Evolutionary conservation across 2,113 vertebrate genomes (phyloP).

Genomic region (Lepisosteus osseus): DNA sequence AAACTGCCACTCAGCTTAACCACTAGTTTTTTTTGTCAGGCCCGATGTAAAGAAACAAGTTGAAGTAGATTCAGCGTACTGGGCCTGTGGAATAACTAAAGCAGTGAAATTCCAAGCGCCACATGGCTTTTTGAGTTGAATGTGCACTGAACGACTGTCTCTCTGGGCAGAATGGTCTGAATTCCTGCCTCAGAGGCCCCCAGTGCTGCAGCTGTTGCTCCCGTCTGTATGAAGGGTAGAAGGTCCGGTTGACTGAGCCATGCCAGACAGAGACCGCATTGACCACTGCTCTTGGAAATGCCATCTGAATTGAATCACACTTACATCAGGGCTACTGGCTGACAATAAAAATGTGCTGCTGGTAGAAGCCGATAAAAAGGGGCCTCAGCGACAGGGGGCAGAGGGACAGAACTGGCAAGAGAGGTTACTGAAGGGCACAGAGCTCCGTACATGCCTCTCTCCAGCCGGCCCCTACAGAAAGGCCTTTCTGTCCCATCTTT

Average conservation of each 20-base stretch:
- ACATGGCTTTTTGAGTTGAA: too few species aligned
- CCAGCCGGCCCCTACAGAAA: neutral
- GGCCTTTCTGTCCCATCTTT: neutral
- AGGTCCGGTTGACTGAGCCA: conserved; percentile 38
- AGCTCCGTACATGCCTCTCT: neutral
- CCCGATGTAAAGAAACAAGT: neutral
- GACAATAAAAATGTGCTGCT: neutral
- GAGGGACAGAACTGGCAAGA: neutral
- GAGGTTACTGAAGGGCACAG: conserved; percentile 4
- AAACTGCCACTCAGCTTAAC: too few species aligned
- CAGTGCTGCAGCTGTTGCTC: conserved; percentile 24
- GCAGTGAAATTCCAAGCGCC: too few species aligned
- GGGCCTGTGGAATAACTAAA: neutral
- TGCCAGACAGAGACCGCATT: conserved; percentile 28
- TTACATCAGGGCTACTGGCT: conserved; percentile 36
- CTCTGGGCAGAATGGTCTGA: too few species aligned
- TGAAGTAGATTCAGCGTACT: neutral
- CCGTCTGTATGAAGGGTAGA: conserved; percentile 48
- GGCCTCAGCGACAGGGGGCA: conserved; percentile 1
- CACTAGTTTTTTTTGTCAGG: neutral
- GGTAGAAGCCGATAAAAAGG: neutral
- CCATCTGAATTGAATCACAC: conserved; percentile 57
- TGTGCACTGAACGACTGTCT: too few species aligned
- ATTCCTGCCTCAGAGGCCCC: conserved; percentile 14
- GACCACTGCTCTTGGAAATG: conserved; percentile 41